phyloP scores from a whole-genome alignment of 2,113 vertebrate genomes.

The Climacteris rufus region DNA sequence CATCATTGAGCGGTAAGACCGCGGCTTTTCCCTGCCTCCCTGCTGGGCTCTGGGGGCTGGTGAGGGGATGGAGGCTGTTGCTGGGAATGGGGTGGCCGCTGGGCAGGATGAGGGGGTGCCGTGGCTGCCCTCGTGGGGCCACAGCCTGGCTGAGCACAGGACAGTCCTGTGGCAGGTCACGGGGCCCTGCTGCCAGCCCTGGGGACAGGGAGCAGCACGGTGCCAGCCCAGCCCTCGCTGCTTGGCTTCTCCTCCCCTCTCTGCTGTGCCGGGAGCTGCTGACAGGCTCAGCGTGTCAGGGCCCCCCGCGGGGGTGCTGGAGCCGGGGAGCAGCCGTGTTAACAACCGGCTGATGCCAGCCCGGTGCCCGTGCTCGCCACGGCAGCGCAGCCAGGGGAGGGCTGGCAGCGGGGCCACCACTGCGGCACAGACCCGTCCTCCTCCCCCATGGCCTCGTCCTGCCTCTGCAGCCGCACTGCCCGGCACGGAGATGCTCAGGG shows the following conservation, averaged over 20 bases:
- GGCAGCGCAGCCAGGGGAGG: background rate
- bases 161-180: rapidly evolving
- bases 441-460: rapidly evolving
- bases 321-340: background rate
- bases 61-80: rapidly evolving
- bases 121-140: rapidly evolving
- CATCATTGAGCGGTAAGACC: slow-evolving; percentile 89
- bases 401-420: background rate
- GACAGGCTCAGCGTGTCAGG: background rate
- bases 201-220: background rate
- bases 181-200: background rate
- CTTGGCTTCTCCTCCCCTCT: background rate
- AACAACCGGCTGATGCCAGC: background rate
- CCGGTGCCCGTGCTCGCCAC: background rate
- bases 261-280: background rate
- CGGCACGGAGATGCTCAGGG: background rate
- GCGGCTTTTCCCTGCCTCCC: background rate
- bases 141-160: background rate
- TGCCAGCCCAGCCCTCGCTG: background rate
- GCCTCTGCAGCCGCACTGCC: background rate
- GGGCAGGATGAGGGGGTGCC: background rate
- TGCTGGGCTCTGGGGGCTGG: rapidly evolving
- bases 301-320: background rate
- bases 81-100: background rate
- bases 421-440: background rate